Conservation (phyloP, 2,797 vertebrate genomes). For the Neoniphon sammara region DNA sequence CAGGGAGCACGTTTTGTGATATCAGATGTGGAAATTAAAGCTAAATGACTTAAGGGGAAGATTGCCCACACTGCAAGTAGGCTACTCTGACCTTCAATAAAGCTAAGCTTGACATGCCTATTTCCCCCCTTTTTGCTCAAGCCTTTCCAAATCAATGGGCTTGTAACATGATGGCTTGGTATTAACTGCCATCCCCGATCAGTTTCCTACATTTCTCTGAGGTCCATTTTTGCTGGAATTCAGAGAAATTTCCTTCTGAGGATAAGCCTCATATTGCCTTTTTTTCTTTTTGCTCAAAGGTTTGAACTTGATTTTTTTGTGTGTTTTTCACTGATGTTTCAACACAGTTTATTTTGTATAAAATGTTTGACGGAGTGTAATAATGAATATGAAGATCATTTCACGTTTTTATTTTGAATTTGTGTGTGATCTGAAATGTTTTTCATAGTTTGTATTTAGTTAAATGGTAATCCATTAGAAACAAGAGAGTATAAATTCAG, state of each 20-base stretch:
- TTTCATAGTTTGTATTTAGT: not conserved
- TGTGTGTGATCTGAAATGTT: not conserved
- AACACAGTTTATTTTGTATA: not conserved
- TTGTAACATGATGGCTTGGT: conserved; percentile 61
- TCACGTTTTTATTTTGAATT: too few relatives aligned
- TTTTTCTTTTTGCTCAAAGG: not conserved
- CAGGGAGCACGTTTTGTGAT: conserved; percentile 84
- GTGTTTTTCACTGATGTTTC: conserved; percentile 12
- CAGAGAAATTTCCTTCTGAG: conserved; percentile 11
- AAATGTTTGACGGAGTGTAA: conserved; percentile 2
- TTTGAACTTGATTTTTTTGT: not conserved
- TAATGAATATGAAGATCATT: not conserved
- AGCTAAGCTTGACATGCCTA: conserved; percentile 81
- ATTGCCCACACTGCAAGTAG: conserved; percentile 85
- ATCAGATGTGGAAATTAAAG: conserved; percentile 89
- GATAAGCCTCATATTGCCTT: not conserved
- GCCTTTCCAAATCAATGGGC: conserved; percentile 69
- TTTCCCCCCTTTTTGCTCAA: conserved; percentile 67
- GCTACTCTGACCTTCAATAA: conserved; percentile 87
- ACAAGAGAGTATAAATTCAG: not conserved
- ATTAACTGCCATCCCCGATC: conserved; percentile 57
- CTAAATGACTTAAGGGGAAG: conserved; percentile 88
- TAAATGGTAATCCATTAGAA: too few relatives aligned
- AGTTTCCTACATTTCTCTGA: conserved; percentile 47
- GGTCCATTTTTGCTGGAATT: conserved; percentile 24